These are phyloP conservation scores for Andricus grossulariae DNA, from an alignment of 1,140 invertebrate genomes.

Conservation along the genomic window DNA sequence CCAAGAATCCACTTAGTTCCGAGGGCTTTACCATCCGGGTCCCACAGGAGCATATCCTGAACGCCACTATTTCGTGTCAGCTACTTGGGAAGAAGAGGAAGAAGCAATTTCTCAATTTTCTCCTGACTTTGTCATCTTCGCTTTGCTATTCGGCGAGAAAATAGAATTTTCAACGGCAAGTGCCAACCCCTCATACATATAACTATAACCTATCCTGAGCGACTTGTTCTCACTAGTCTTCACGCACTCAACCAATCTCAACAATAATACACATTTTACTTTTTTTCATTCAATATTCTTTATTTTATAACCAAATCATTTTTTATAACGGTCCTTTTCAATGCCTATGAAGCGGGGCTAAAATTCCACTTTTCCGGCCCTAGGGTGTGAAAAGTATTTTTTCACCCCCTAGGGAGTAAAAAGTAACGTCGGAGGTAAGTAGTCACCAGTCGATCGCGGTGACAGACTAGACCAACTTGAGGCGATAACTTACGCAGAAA, in stretches of 20 bases:
- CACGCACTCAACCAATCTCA: not conserved
- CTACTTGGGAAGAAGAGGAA: conserved; percentile 37
- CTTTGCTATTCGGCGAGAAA: conserved; percentile 71
- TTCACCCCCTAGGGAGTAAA: no score
- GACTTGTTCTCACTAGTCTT: not conserved
- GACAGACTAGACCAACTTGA: no score
- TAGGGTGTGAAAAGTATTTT: no score
- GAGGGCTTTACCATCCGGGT: conserved; percentile 49
- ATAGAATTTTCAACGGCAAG: conserved; percentile 71
- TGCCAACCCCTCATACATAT: conserved; percentile 45
- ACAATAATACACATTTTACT: not conserved
- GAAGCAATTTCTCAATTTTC: conserved; percentile 75
- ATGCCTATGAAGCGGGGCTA: no score
- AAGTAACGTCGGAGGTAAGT: no score
- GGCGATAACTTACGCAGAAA: no score
- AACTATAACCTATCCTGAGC: not conserved
- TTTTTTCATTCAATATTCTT: no score
- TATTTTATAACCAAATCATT: no score
- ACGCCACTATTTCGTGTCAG: conserved; percentile 50
- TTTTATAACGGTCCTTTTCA: no score
- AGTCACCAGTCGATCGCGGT: no score
- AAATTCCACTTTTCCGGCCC: no score
- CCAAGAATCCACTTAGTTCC: conserved; percentile 68
- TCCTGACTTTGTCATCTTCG: conserved; percentile 75
- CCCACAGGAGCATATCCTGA: conserved; percentile 49